Evolutionary conservation across 2,888 invertebrate genomes (phyloP).

Genomic region (Brenthis ino): DNA sequence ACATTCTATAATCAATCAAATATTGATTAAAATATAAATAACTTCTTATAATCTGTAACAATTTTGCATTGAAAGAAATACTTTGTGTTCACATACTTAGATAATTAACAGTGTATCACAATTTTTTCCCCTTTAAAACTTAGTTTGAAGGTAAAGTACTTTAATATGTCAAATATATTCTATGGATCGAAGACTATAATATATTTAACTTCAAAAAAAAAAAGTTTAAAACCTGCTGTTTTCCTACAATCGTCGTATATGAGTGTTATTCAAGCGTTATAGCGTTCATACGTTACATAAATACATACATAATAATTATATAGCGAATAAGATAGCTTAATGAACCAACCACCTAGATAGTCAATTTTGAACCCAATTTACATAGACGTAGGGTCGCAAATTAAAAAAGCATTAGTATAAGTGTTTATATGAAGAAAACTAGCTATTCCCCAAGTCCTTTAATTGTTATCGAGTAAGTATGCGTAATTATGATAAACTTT

Average conservation of each 20-base stretch:
- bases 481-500: too few species aligned
- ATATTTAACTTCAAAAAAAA: not conserved
- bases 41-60: constrained; percentile 7
- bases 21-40: not conserved
- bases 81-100: not conserved
- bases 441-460: too few species aligned
- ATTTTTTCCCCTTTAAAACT: too few species aligned
- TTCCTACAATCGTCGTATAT: constrained; percentile 4
- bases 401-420: constrained; percentile 8
- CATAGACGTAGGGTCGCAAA: constrained; percentile 4
- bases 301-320: constrained; percentile 18
- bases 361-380: constrained; percentile 8
- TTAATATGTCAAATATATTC: too few species aligned
- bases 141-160: too few species aligned
- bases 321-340: constrained; percentile 12
- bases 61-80: not conserved
- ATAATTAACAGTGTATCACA: too few species aligned
- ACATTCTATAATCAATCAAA: not conserved
- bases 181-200: too few species aligned
- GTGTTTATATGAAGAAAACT: too few species aligned
- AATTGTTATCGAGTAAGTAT: too few species aligned
- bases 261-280: constrained; percentile 29
- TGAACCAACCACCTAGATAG: constrained; percentile 11
- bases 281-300: constrained; percentile 28
- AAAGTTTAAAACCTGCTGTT: not conserved